Percentiles rank a stretch among this genome's conserved stretches.
Evolutionary conservation across 2,888 invertebrate genomes (phyloP).

Genomic region (Hirtodrosophila duncani): DNA sequence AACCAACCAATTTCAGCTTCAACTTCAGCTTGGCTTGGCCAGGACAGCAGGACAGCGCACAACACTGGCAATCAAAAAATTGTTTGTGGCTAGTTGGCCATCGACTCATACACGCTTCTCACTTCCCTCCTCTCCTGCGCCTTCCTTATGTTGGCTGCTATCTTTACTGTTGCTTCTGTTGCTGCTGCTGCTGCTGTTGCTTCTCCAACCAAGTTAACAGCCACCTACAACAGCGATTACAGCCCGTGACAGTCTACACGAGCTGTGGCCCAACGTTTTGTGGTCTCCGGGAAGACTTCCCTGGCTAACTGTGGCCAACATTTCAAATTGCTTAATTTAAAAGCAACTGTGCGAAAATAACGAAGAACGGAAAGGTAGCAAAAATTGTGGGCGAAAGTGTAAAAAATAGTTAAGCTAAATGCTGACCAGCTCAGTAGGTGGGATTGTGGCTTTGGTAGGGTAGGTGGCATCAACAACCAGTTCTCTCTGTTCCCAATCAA

Average conservation of each 20-base stretch:
- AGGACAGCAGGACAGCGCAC: slow-evolving; percentile 47
- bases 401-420: slow-evolving; percentile 57
- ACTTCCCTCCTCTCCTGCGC: slow-evolving; percentile 4
- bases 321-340: slow-evolving; percentile 72
- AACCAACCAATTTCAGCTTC: slow-evolving; percentile 24
- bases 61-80: slow-evolving; percentile 52
- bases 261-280: slow-evolving; percentile 50
- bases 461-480: slow-evolving; percentile 18
- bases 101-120: slow-evolving; percentile 50
- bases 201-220: slow-evolving; percentile 35
- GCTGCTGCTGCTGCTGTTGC: slow-evolving; percentile 7
- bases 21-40: neutral
- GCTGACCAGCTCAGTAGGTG: slow-evolving; percentile 47
- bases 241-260: slow-evolving; percentile 61
- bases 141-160: slow-evolving; percentile 36
- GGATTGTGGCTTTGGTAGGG: slow-evolving; percentile 24
- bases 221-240: slow-evolving; percentile 59
- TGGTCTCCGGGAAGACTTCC: slow-evolving; percentile 26
- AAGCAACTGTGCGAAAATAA: too few species aligned
- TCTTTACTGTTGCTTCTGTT: slow-evolving; percentile 36
- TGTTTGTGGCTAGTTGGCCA: slow-evolving; percentile 48
- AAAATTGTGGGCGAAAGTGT: slow-evolving; percentile 20
- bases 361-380: slow-evolving; percentile 41
- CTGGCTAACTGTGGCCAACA: slow-evolving; percentile 34
- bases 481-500: slow-evolving; percentile 50